phyloP scores from a whole-genome alignment of 2,888 invertebrate species.

The Anaspis maculata region DNA sequence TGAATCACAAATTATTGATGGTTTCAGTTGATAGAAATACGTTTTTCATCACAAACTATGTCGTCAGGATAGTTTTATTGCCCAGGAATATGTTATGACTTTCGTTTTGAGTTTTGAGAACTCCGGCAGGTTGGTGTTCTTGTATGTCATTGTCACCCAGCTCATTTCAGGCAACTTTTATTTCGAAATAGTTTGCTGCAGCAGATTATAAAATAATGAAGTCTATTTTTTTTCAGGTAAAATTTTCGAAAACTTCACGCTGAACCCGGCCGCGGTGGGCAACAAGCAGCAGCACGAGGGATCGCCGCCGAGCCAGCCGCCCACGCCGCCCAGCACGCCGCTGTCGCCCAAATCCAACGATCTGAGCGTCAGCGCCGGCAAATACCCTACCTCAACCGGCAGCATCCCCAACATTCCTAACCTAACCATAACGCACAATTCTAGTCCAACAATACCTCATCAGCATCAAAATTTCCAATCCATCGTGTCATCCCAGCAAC shows the following conservation, averaged over 20 bases:
- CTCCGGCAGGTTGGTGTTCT: too few relatives aligned
- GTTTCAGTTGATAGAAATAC: too few relatives aligned
- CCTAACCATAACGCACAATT: constrained; percentile 29
- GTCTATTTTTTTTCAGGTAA: constrained; percentile 41
- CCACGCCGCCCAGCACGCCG: constrained; percentile 46
- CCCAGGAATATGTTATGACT: too few relatives aligned
- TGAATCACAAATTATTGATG: too few relatives aligned
- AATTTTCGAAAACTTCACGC: constrained; percentile 43
- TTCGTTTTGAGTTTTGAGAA: too few relatives aligned
- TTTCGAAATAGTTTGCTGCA: too few relatives aligned
- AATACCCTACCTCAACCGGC: constrained; percentile 18
- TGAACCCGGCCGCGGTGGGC: constrained; percentile 23
- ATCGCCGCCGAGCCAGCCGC: constrained; percentile 42
- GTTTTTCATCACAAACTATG: too few relatives aligned
- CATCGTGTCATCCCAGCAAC: too few relatives aligned
- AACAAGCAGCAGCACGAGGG: constrained; percentile 7
- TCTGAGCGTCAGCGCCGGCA: constrained; percentile 2
- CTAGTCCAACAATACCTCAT: constrained; percentile 39
- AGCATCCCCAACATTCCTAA: constrained; percentile 23
- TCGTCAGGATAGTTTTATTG: too few relatives aligned
- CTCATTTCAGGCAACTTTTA: too few relatives aligned
- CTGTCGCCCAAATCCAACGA: constrained; percentile 35
- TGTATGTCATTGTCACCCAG: too few relatives aligned
- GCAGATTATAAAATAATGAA: too few relatives aligned
- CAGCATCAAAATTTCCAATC: constrained; percentile 21